Evolutionary conservation across 2,797 vertebrate species (phyloP), one percentile per base, ranked within the genome.

Genomic region (Sitta carolinensis): DNA sequence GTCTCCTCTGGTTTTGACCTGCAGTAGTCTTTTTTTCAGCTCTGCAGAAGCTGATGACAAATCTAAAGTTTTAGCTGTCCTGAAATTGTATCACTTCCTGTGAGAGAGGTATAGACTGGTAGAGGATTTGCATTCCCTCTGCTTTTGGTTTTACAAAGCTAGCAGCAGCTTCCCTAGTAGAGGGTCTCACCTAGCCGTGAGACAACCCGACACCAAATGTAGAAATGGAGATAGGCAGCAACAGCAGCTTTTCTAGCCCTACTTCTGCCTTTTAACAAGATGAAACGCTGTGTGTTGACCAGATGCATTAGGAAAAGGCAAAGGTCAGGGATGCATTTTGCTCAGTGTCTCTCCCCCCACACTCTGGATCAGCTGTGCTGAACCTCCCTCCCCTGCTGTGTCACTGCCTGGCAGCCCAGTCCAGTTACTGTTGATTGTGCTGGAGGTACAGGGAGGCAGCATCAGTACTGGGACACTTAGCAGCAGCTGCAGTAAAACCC

Each of bases 51-150:
- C 91, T 95, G 83, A 91, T 75, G 70, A 80, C 43, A 90, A 36
- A 84, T 76, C 29, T 58, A 75, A 93, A 86, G 54, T 75, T 93
- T 93, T 89, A 88, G 26, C 51, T 96, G 59, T 55, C 88, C 58
- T 63, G 23, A 72, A 76, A 93, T 27, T 73, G 6, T 75, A 45
- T 73, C 51, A 59, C 70, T 76, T 91, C 74, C 67, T 88, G 51
- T 73, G 51, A 55, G 54, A 94, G 69, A 72, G 32, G 47, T 40
- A 61, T 48, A 88, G 73, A 81, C 76, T 68, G 40, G 61, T n/a
- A 93, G 19, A 73, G 83, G 62, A 76, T 86, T 77, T 80, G 26
- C 69, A 55, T 69, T 91, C 62, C 43, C 48, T 34, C 73, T 88
- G 62, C 73, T 59, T 15, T 55, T 84, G 48, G 43, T 78, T 86